phyloP scores from a whole-genome alignment of 2,888 invertebrate genomes.

The Tholera decimalis region DNA sequence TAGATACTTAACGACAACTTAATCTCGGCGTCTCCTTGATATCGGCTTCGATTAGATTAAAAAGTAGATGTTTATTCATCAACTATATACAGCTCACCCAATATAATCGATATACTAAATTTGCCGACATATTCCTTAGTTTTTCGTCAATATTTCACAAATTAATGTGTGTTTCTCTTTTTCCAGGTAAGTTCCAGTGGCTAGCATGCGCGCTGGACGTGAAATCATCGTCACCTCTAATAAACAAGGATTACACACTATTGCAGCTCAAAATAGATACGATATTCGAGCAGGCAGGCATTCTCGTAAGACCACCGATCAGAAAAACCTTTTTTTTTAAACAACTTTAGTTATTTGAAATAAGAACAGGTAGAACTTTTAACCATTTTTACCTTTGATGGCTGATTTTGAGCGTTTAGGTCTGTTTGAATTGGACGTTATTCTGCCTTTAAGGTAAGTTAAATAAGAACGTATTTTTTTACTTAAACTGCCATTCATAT shows the following conservation, averaged over 20 bases:
- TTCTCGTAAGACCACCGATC: slow-evolving; percentile 23
- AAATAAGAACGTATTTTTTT: background rate
- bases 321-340: background rate
- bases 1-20: background rate
- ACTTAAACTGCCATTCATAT: background rate
- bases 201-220: slow-evolving; percentile 64
- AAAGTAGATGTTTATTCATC: background rate
- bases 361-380: slow-evolving; percentile 7
- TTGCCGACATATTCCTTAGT: background rate
- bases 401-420: background rate
- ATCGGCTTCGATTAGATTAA: background rate
- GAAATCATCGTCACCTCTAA: slow-evolving; percentile 40
- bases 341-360: background rate
- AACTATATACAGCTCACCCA: background rate
- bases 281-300: slow-evolving; percentile 22
- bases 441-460: background rate
- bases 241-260: slow-evolving; percentile 50
- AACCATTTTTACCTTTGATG: background rate
- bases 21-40: background rate
- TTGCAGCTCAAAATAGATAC: slow-evolving; percentile 36
- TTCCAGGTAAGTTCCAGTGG: slow-evolving; percentile 78
- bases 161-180: slow-evolving; percentile 53
- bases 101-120: background rate
- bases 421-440: background rate
- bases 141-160: background rate